phyloP scores from a whole-genome alignment of 1,140 invertebrate species.

The Marisa cornuarietis region DNA sequence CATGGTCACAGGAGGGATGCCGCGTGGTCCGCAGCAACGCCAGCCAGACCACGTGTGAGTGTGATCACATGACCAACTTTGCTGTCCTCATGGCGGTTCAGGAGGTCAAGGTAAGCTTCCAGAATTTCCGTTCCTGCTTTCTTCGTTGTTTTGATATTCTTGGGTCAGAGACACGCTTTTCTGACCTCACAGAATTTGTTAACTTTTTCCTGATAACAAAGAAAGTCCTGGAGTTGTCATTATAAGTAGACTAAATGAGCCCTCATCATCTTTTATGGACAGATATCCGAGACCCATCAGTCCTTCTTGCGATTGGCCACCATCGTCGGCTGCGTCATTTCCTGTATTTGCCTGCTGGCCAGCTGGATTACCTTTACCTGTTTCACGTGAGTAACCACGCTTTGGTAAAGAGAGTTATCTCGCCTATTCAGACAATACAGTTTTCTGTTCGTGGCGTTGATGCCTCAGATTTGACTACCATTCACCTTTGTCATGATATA shows the following conservation, averaged over 20 bases:
- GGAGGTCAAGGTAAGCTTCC: constrained; percentile 41
- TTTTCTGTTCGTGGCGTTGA: too few species aligned
- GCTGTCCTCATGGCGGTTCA: constrained; percentile 84
- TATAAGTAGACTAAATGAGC: too few species aligned
- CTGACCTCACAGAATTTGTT: too few species aligned
- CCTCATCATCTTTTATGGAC: constrained; percentile 14
- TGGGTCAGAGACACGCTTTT: too few species aligned
- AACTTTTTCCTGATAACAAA: too few species aligned
- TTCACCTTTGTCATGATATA: too few species aligned
- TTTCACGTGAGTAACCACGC: constrained; percentile 70
- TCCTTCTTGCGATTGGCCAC: constrained; percentile 82
- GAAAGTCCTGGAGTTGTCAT: too few species aligned
- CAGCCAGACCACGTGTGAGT: constrained; percentile 89
- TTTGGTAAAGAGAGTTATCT: too few species aligned
- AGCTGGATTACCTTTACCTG: constrained; percentile 86
- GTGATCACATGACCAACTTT: constrained; percentile 90
- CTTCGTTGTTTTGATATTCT: too few species aligned
- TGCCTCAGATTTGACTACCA: too few species aligned
- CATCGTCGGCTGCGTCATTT: constrained; percentile 85
- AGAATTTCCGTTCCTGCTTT: neutral
- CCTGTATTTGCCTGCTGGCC: constrained; percentile 82
- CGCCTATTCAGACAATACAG: too few species aligned
- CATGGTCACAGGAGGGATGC: constrained; percentile 60
- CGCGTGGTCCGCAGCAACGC: constrained; percentile 37
- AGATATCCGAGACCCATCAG: constrained; percentile 51